Conservation (phyloP, 1,140 invertebrate species). For the Geopemphigus sp. region DNA sequence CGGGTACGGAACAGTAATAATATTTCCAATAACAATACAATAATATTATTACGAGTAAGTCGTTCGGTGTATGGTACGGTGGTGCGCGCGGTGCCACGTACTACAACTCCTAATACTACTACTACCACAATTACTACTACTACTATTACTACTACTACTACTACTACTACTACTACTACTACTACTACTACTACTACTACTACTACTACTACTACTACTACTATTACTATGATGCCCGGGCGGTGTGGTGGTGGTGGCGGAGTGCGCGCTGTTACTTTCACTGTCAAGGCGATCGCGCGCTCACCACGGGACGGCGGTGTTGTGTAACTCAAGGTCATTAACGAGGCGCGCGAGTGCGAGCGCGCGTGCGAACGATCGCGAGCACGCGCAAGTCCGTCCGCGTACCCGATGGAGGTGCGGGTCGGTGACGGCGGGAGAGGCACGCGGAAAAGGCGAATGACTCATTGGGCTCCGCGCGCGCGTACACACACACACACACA, state of each 20-base stretch:
- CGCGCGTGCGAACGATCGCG: no score
- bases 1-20: neutral
- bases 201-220: conserved; percentile 2
- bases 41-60: no score
- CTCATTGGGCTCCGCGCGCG: conserved; percentile 29
- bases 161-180: neutral
- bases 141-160: conserved; percentile 7
- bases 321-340: conserved; percentile 49
- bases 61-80: no score
- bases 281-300: conserved; percentile 33
- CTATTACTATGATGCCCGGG: no score
- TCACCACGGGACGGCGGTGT: neutral
- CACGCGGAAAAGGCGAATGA: conserved; percentile 49
- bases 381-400: conserved; percentile 34
- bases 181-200: neutral
- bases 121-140: neutral
- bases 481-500: neutral
- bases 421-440: neutral
- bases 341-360: neutral
- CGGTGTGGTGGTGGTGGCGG: neutral
- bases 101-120: conserved; percentile 12
- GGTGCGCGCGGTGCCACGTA: no score
- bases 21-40: conserved; percentile 4
- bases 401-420: neutral
- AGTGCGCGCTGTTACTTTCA: conserved; percentile 34